phyloP scores from a whole-genome alignment of 1,140 invertebrate species.

The Euura saliciscinereae region DNA sequence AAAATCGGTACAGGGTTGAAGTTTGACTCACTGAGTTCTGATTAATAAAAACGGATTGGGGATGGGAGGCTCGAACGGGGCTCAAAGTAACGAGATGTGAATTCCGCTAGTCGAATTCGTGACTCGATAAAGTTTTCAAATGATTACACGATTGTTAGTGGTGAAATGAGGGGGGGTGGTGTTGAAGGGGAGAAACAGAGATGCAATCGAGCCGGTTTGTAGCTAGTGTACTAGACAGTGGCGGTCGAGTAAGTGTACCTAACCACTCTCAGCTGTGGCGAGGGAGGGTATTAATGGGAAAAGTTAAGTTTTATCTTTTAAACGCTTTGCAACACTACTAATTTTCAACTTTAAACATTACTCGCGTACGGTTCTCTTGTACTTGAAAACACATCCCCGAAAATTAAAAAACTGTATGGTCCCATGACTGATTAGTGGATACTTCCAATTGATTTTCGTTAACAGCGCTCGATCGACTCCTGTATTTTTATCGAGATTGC shows the following conservation, averaged over 20 bases:
- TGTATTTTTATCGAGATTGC: not conserved
- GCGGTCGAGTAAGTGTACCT: slow-evolving; percentile 4
- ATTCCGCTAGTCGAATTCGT: not conserved
- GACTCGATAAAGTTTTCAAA: slow-evolving; percentile 53
- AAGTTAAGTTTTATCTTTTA: slow-evolving; percentile 63
- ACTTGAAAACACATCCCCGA: not conserved
- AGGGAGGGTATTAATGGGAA: slow-evolving; percentile 56
- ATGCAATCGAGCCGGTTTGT: slow-evolving; percentile 46
- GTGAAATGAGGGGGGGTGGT: not conserved
- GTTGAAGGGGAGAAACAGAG: slow-evolving; percentile 33
- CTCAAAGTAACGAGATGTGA: no score
- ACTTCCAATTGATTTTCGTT: not conserved
- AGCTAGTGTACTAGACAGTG: slow-evolving; percentile 21
- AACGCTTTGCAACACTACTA: slow-evolving; percentile 58
- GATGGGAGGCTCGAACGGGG: no score
- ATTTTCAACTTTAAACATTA: slow-evolving; percentile 52
- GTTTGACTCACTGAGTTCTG: no score
- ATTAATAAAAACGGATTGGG: no score
- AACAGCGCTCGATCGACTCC: not conserved
- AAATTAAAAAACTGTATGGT: not conserved
- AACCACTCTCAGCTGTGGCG: slow-evolving; percentile 29
- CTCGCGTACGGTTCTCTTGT: slow-evolving; percentile 20
- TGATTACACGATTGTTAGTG: slow-evolving; percentile 46
- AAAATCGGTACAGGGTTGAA: no score
- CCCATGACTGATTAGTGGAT: not conserved